Evolutionary conservation across 2,888 invertebrate genomes (phyloP), one percentile per base, ranked within the genome.

Genomic region (Germaria angustata): DNA sequence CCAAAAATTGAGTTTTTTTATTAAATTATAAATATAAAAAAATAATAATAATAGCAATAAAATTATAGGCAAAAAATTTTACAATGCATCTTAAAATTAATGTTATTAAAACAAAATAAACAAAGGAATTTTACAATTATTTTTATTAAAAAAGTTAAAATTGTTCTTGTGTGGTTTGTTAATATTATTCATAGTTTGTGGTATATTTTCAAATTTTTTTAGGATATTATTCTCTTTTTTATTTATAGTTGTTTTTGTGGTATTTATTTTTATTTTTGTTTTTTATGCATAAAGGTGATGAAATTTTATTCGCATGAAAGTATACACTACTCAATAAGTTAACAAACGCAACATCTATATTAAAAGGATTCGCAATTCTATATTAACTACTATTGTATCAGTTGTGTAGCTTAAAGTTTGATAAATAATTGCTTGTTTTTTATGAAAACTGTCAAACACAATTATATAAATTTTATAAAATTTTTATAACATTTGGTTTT

Each of bases 51-150:
- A 6, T 63, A 72, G 55, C 55, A 69, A 51, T 65, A 73, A 78
- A 51, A 78, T 51, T 73, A 81, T 69, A 46, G 69, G 75, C 41
- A 79, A 82, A 78, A 73, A 82, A 75, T 79, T 41, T 75, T 82
- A 82, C 79, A 82, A 75, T 79, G 75, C 82, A 53, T 65, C 65
- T 82, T 78, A 57, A 71, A 66, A 73, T 81, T 75, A 82, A 57
- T 39, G 34, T 34, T 59, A 72, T 65, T 81, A n/a, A 66, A 44
- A 68, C 51, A 36, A 75, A 75, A 15, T 65, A 51, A 75, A 49
- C 53, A 55, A 68, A 78, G 15, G 6, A 61, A 46, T 69, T 63
- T 65, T 82, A 79, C 68, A 79, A 81, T 65, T 78, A 76, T 59
- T 65, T 32, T 44, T 57, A 20, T 73, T n/a, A n/a, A 71, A 49